phyloP scores from a whole-genome alignment of 2,888 invertebrate genomes.

The Biston betularia region DNA sequence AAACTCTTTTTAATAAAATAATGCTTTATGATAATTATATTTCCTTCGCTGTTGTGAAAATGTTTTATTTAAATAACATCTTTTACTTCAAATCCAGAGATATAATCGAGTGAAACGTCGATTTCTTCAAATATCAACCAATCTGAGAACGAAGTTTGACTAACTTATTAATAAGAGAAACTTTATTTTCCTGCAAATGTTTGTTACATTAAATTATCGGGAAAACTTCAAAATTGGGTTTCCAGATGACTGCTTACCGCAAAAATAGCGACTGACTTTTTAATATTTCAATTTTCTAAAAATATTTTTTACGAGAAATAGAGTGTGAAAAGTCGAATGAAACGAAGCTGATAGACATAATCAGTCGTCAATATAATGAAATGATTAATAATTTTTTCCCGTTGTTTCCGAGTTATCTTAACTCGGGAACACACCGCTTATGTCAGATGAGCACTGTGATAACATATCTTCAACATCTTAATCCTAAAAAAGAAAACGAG shows the following conservation, averaged over 20 bases:
- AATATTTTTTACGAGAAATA: too few species aligned
- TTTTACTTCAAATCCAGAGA: constrained; percentile 21
- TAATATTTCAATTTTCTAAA: background rate
- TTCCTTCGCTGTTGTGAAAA: background rate
- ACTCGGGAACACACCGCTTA: too few species aligned
- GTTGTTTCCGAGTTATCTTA: too few species aligned
- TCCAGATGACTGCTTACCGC: constrained; percentile 16
- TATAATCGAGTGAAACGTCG: constrained; percentile 27
- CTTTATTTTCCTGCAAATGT: constrained; percentile 43
- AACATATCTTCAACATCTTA: too few species aligned
- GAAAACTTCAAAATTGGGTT: constrained; percentile 30
- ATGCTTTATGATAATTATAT: background rate
- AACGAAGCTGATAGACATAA: too few species aligned
- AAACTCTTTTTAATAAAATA: background rate
- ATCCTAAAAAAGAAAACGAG: too few species aligned
- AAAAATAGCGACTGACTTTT: background rate
- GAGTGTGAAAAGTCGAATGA: too few species aligned
- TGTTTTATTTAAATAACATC: background rate
- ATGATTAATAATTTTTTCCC: too few species aligned
- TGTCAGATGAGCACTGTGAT: too few species aligned
- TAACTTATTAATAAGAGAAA: constrained; percentile 54
- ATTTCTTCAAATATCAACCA: constrained; percentile 45
- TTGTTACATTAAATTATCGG: constrained; percentile 44
- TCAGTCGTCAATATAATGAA: too few species aligned
- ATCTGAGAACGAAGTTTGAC: constrained; percentile 43